Evolutionary conservation across 2,113 vertebrate genomes (phyloP).

Genomic region (Ammospiza caudacuta): DNA sequence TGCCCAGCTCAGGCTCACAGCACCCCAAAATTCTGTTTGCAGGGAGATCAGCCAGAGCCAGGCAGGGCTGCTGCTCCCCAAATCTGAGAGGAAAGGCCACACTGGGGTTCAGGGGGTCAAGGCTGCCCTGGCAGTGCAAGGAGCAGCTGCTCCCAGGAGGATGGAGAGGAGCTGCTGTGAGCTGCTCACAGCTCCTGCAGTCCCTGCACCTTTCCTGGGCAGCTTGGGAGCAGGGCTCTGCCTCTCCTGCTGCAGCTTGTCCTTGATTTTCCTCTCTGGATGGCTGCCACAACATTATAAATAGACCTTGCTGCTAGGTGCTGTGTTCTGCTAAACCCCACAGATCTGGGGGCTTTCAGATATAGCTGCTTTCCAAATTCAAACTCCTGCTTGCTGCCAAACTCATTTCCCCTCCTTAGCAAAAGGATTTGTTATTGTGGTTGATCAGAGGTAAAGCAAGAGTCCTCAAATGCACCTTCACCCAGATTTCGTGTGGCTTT

Average conservation of each 20-base stretch:
- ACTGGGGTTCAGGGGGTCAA: neutral
- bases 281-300: neutral
- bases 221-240: neutral
- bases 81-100: neutral
- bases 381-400: slow-evolving; percentile 16
- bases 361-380: neutral
- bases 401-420: neutral
- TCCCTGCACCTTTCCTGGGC: neutral
- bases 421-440: neutral
- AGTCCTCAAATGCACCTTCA: slow-evolving; percentile 38
- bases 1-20: neutral
- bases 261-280: slow-evolving; percentile 11
- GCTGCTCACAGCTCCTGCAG: neutral
- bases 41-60: neutral
- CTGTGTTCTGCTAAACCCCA: neutral
- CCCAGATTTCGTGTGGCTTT: neutral
- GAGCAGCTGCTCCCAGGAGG: neutral
- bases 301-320: slow-evolving; percentile 1
- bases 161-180: neutral
- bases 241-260: slow-evolving; percentile 2
- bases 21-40: neutral
- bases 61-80: neutral
- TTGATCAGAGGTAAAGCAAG: neutral
- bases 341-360: slow-evolving; percentile 22
- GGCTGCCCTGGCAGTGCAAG: neutral